phyloP scores from a whole-genome alignment of 2,113 vertebrate genomes.

The Ranitomeya variabilis region DNA sequence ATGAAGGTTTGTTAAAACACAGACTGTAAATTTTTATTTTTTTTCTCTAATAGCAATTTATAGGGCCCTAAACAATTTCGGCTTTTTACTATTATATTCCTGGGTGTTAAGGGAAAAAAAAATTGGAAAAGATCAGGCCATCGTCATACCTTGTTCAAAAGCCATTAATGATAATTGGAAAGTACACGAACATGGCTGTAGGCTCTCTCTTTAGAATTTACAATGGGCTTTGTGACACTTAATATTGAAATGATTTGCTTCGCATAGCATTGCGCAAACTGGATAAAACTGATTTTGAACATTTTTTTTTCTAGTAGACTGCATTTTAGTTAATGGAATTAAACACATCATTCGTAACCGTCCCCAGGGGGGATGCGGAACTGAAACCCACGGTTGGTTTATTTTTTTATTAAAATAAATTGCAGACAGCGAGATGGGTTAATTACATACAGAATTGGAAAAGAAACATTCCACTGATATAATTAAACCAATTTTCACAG shows the following conservation, averaged over 20 bases:
- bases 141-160: constrained; percentile 68
- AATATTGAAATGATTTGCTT: constrained; percentile 87
- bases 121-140: constrained; percentile 69
- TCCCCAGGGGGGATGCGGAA: constrained; percentile 81
- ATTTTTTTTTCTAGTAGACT: constrained; percentile 83
- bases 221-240: constrained; percentile 80
- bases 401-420: constrained; percentile 91
- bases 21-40: constrained; percentile 19
- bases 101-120: constrained; percentile 49
- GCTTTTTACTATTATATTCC: background rate
- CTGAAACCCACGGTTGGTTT: constrained; percentile 79
- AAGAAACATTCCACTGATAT: constrained; percentile 88
- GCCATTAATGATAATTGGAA: constrained; percentile 78
- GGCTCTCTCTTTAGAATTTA: constrained; percentile 76
- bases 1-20: constrained; percentile 35
- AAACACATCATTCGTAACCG: constrained; percentile 88
- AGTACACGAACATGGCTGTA: constrained; percentile 77
- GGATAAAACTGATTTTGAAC: constrained; percentile 87
- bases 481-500: constrained; percentile 93
- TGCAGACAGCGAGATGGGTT: constrained; percentile 89
- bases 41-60: constrained; percentile 25
- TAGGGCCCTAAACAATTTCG: constrained; percentile 3
- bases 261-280: constrained; percentile 84
- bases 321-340: constrained; percentile 97
- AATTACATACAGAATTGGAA: constrained; percentile 88